Percentiles rank a stretch among this genome's conserved stretches.
These are phyloP conservation scores for Pseudolycoriella hygida DNA, from an alignment of 2,888 invertebrate genomes.

Conservation along the genomic window DNA sequence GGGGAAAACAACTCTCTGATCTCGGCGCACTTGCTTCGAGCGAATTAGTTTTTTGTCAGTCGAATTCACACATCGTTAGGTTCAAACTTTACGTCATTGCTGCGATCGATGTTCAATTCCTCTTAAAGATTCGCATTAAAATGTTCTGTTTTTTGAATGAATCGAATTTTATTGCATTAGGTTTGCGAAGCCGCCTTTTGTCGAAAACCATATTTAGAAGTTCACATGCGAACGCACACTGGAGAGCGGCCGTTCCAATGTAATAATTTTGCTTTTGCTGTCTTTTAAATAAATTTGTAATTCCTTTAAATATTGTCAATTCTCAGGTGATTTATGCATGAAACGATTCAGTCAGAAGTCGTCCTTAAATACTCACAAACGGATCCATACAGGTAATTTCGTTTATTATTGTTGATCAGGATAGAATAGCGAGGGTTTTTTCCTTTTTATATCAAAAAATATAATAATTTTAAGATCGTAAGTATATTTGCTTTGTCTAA, in stretches of 20 bases:
- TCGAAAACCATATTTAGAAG: constrained; percentile 63
- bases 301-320: too few species aligned
- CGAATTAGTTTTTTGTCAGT: too few species aligned
- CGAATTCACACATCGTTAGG: too few species aligned
- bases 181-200: constrained; percentile 62
- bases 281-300: too few species aligned
- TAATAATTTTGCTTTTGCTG: too few species aligned
- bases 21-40: too few species aligned
- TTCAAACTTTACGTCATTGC: too few species aligned
- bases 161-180: constrained; percentile 17
- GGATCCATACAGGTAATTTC: constrained; percentile 47
- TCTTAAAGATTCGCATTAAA: too few species aligned
- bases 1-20: too few species aligned
- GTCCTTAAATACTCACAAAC: constrained; percentile 52
- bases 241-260: constrained; percentile 36
- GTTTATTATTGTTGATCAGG: constrained; percentile 19
- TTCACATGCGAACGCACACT: constrained; percentile 43
- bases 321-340: constrained; percentile 36
- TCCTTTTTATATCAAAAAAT: neutral
- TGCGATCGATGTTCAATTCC: too few species aligned
- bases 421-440: neutral
- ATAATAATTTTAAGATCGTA: neutral
- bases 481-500: too few species aligned
- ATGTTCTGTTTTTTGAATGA: too few species aligned
- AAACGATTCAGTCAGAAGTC: constrained; percentile 56